These are phyloP conservation scores for Melanotaenia maccullochi DNA, from an alignment of 2,797 vertebrate species.

Conservation along the genomic window DNA sequence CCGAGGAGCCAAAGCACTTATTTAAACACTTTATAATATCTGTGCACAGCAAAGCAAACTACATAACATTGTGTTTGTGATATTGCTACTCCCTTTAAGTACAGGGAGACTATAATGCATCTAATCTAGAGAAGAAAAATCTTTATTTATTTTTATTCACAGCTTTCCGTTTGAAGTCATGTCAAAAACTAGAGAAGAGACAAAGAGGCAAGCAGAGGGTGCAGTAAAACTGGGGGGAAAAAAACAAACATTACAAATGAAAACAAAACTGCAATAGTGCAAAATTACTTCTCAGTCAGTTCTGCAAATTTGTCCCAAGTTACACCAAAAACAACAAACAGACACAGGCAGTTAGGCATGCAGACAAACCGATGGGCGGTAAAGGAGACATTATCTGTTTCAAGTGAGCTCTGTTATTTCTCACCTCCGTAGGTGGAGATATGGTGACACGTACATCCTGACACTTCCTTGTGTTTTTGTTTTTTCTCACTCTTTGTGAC, in stretches of 20 bases:
- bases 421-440: slow-evolving; percentile 32
- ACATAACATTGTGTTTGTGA: slow-evolving; percentile 1
- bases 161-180: not conserved
- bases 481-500: slow-evolving; percentile 3
- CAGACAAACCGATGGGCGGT: slow-evolving; percentile 74
- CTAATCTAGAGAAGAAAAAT: not conserved
- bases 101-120: not conserved
- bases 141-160: not conserved
- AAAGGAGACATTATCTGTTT: slow-evolving; percentile 61
- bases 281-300: slow-evolving; percentile 68
- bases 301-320: slow-evolving; percentile 69
- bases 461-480: slow-evolving; percentile 16
- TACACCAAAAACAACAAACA: slow-evolving; percentile 69
- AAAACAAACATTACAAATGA: slow-evolving; percentile 53
- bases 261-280: slow-evolving; percentile 66
- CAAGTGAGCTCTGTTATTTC: slow-evolving; percentile 37
- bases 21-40: slow-evolving; percentile 32
- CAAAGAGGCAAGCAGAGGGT: slow-evolving; percentile 68
- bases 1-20: slow-evolving; percentile 50
- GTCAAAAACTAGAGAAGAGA: slow-evolving; percentile 50
- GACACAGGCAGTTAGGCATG: slow-evolving; percentile 83
- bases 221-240: slow-evolving; percentile 41
- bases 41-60: slow-evolving; percentile 40
- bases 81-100: slow-evolving; percentile 11
- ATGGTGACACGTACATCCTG: slow-evolving; percentile 18